Percentiles rank a stretch among this genome's conserved stretches.
These are phyloP conservation scores for Lasius platythorax DNA, from an alignment of 2,888 invertebrate species.

Conservation along the genomic window DNA sequence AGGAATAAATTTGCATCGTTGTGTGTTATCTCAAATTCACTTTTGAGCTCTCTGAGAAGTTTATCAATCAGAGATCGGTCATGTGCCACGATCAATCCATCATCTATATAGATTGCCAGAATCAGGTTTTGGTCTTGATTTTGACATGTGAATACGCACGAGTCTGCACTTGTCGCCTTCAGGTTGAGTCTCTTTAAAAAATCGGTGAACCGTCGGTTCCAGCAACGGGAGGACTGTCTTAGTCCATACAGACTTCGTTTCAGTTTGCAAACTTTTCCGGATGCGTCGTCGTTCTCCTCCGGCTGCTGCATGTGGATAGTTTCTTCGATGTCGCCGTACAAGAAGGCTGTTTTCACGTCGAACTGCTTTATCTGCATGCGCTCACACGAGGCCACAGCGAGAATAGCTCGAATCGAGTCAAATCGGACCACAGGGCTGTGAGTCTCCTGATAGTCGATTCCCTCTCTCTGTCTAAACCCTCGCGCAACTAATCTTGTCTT, in stretches of 20 bases:
- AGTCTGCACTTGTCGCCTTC: neutral
- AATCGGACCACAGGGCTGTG: neutral
- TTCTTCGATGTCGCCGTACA: neutral
- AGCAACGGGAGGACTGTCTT: neutral
- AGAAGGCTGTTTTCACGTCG: neutral
- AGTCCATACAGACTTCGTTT: neutral
- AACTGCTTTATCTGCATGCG: neutral
- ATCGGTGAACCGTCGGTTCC: neutral
- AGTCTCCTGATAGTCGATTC: neutral
- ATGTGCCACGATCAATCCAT: constrained; percentile 56
- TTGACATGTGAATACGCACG: neutral
- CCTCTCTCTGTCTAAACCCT: neutral
- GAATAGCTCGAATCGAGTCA: neutral
- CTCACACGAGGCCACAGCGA: neutral
- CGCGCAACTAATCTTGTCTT: neutral
- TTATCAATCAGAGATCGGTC: neutral
- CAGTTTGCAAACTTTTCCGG: neutral
- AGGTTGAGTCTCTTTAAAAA: neutral
- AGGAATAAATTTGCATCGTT: neutral
- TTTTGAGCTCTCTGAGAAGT: neutral
- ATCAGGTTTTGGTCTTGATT: constrained; percentile 35
- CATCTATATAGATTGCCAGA: constrained; percentile 60
- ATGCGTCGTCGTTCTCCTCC: neutral
- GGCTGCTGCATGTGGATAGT: neutral
- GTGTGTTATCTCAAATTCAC: neutral